Percentiles rank a stretch among this genome's conserved stretches.
Evolutionary conservation across 2,797 vertebrate genomes (phyloP).

Genomic region (Poeciliopsis presidionis): DNA sequence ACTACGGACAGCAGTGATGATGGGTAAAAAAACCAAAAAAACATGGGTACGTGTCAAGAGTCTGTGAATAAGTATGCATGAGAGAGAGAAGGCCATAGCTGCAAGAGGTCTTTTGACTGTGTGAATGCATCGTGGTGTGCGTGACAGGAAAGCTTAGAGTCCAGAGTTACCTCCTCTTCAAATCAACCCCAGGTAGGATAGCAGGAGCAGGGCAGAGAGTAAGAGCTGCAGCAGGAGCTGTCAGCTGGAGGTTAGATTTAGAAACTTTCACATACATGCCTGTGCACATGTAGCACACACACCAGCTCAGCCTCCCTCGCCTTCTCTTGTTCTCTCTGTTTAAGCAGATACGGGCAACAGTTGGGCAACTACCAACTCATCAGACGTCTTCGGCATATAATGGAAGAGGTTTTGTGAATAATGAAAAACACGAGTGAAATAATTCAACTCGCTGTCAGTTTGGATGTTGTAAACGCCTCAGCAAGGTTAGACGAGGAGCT

Average conservation of each 20-base stretch:
- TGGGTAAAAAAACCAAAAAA: constrained; percentile 4
- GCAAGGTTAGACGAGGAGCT: constrained; percentile 18
- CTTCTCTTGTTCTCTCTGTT: constrained; percentile 9
- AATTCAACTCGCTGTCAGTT: constrained; percentile 59
- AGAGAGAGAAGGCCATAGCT: constrained; percentile 43
- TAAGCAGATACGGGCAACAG: constrained; percentile 39
- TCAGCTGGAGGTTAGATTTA: constrained; percentile 59
- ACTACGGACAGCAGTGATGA: constrained; percentile 26
- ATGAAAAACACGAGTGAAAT: constrained; percentile 58
- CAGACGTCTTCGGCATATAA: constrained; percentile 28
- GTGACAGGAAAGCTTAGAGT: constrained; percentile 43
- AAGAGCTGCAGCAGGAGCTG: constrained; percentile 48
- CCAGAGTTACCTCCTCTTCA: constrained; percentile 29
- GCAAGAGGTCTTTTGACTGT: constrained; percentile 32
- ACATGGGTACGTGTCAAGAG: constrained; percentile 20
- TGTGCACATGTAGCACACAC: constrained; percentile 14
- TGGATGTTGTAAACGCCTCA: constrained; percentile 38
- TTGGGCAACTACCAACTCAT: constrained; percentile 31
- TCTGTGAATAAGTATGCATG: constrained; percentile 39
- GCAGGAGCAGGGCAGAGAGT: constrained; percentile 28
- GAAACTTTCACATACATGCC: constrained; percentile 28
- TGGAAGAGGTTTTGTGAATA: constrained; percentile 51
- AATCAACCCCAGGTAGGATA: constrained; percentile 34
- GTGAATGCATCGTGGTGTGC: constrained; percentile 22
- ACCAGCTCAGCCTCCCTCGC: neutral